These are phyloP conservation scores for Neoaliturus tenellus DNA, from an alignment of 2,888 invertebrate genomes.

Conservation along the genomic window DNA sequence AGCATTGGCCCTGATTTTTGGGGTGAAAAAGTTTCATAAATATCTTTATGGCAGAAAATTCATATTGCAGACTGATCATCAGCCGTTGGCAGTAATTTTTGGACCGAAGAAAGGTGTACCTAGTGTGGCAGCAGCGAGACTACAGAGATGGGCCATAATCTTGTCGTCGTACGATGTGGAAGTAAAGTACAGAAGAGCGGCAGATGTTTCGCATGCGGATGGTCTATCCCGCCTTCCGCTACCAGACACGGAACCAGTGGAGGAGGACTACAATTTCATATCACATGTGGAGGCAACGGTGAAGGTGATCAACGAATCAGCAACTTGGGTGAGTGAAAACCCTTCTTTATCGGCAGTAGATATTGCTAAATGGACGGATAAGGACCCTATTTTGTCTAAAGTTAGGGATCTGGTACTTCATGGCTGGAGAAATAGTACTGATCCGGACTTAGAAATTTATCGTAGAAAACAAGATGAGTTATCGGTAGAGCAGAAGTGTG, in stretches of 20 bases:
- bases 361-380: background rate
- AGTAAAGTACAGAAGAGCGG: constrained; percentile 13
- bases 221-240: constrained; percentile 28
- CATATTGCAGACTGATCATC: background rate
- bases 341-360: too few species aligned
- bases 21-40: constrained; percentile 45
- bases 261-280: background rate
- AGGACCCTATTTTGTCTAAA: background rate
- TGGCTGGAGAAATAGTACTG: background rate
- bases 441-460: background rate
- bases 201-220: constrained; percentile 30
- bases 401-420: background rate
- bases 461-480: background rate
- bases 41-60: constrained; percentile 31
- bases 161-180: constrained; percentile 39
- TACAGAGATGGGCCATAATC: constrained; percentile 47
- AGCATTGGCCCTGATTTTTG: background rate
- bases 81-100: constrained; percentile 18
- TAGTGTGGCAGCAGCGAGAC: constrained; percentile 39
- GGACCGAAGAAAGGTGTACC: constrained; percentile 40
- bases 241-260: background rate
- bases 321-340: background rate
- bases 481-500: constrained; percentile 3
- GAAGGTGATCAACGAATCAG: background rate
- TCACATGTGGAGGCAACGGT: background rate